These are phyloP conservation scores for Hetaerina americana DNA, from an alignment of 1,140 invertebrate genomes.

Conservation along the genomic window DNA sequence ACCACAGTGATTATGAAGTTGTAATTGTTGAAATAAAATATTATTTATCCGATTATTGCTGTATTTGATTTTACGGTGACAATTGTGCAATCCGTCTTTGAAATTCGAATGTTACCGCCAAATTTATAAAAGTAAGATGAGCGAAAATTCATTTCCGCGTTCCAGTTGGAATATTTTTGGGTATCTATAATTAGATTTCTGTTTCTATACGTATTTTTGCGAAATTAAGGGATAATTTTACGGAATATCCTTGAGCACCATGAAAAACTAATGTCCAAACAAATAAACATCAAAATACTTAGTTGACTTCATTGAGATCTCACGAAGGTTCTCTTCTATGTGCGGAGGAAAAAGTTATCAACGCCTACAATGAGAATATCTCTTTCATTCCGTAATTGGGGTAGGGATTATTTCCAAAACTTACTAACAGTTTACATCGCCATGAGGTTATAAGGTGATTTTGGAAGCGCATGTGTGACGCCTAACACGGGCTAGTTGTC, in stretches of 20 bases:
- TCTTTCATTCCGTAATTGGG: background rate
- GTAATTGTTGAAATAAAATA: background rate
- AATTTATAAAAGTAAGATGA: too few species aligned
- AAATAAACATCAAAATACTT: background rate
- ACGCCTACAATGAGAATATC: background rate
- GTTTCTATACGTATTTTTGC: too few species aligned
- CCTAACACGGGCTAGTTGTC: conserved; percentile 4
- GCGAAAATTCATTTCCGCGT: too few species aligned
- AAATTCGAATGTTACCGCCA: too few species aligned
- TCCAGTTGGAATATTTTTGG: too few species aligned
- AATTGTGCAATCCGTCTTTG: too few species aligned
- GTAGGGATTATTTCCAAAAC: background rate
- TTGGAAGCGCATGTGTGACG: background rate
- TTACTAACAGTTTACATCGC: background rate
- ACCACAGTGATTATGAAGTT: background rate
- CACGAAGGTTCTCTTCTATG: too few species aligned
- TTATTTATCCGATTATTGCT: background rate
- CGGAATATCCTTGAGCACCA: background rate
- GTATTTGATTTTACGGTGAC: too few species aligned
- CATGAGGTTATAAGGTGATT: background rate
- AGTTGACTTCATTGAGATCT: background rate
- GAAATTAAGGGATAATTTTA: background rate
- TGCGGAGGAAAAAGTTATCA: too few species aligned
- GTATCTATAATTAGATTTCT: too few species aligned
- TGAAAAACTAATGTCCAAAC: background rate